Evolutionary conservation across 2,113 vertebrate genomes (phyloP).

Genomic region (Gopherus evgoodei): DNA sequence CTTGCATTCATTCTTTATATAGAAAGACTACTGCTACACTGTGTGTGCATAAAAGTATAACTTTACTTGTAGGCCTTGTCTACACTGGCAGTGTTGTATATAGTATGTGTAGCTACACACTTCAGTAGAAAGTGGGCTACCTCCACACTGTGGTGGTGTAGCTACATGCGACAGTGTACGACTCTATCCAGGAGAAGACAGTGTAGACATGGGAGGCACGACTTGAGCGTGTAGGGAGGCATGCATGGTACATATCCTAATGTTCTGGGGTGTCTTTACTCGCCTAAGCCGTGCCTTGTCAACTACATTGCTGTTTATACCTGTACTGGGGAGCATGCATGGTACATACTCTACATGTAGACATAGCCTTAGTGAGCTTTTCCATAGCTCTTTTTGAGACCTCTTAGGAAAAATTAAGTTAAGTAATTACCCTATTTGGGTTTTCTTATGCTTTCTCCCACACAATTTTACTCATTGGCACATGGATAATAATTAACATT

Average conservation of each 20-base stretch:
- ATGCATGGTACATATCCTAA: background rate
- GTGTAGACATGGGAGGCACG: background rate
- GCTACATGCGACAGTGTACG: background rate
- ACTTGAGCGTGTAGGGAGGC: background rate
- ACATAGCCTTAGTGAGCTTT: background rate
- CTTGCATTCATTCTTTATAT: background rate
- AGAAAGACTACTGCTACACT: background rate
- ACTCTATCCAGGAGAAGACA: background rate
- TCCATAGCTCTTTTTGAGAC: background rate
- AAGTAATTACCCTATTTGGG: slow-evolving; percentile 56
- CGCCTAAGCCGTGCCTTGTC: background rate
- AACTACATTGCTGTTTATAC: background rate
- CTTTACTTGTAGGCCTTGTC: background rate
- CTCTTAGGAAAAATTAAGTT: background rate
- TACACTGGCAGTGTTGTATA: background rate
- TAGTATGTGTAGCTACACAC: background rate
- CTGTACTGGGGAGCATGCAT: background rate
- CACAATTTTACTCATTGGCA: background rate
- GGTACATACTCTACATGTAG: background rate
- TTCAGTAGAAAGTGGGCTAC: background rate
- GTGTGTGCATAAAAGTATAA: no score
- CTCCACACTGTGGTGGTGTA: background rate
- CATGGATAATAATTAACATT: slow-evolving; percentile 12
- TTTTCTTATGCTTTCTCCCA: slow-evolving; percentile 9
- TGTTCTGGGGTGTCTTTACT: background rate